Evolutionary conservation across 2,113 vertebrate genomes (phyloP).

Genomic region (Cathartes aura): DNA sequence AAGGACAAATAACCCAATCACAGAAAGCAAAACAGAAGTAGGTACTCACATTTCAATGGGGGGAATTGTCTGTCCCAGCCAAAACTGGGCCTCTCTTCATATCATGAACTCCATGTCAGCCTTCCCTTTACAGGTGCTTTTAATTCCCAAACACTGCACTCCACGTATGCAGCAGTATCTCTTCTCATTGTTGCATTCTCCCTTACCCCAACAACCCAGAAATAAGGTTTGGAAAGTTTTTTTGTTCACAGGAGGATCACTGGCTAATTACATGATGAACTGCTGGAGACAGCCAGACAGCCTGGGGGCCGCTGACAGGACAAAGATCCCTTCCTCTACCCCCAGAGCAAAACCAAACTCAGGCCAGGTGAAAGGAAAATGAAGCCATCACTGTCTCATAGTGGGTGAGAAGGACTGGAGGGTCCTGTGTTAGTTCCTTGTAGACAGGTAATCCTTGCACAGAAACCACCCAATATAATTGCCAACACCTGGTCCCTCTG

Average conservation of each 20-base stretch:
- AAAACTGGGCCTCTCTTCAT: not conserved
- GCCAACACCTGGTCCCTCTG: not conserved
- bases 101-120: not conserved
- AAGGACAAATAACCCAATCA: not conserved
- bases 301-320: not conserved
- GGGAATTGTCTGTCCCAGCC: not conserved
- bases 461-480: not conserved
- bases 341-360: not conserved
- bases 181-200: not conserved
- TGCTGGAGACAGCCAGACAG: not conserved
- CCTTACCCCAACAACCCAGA: not conserved
- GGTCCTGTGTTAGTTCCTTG: not conserved
- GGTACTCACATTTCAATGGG: not conserved
- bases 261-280: not conserved
- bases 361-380: not conserved
- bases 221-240: not conserved
- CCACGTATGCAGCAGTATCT: not conserved
- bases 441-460: not conserved
- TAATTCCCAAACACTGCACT: not conserved
- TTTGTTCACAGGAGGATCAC: not conserved
- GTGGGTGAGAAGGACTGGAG: not conserved
- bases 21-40: constrained; percentile 19
- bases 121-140: constrained; percentile 3
- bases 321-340: not conserved
- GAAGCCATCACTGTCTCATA: not conserved